These are phyloP conservation scores for Zaprionus bogoriensis DNA, from an alignment of 2,888 invertebrate species.

Conservation along the genomic window DNA sequence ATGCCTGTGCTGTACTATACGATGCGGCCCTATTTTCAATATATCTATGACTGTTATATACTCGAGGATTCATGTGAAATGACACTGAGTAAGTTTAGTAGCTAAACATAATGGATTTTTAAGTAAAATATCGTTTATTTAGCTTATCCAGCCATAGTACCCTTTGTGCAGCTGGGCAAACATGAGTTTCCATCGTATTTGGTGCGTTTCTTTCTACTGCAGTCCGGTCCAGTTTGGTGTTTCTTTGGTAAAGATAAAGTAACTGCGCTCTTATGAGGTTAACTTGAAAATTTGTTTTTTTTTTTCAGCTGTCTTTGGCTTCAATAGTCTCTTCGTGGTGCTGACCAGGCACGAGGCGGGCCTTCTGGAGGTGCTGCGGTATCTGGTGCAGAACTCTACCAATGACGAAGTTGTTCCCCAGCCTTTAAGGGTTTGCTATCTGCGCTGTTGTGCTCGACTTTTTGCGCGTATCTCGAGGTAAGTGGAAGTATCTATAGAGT, in stretches of 20 bases:
- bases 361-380: slow-evolving; percentile 61
- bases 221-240: slow-evolving; percentile 61
- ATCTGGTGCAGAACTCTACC: slow-evolving; percentile 64
- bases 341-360: slow-evolving; percentile 63
- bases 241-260: slow-evolving; percentile 50
- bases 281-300: not conserved
- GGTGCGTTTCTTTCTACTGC: slow-evolving; percentile 56
- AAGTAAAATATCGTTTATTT: not conserved
- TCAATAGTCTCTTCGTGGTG: slow-evolving; percentile 72
- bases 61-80: slow-evolving; percentile 52
- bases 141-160: slow-evolving; percentile 64
- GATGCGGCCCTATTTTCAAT: slow-evolving; percentile 62
- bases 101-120: too few relatives aligned
- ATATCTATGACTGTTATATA: slow-evolving; percentile 59
- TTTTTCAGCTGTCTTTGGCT: slow-evolving; percentile 60
- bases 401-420: slow-evolving; percentile 52
- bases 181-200: slow-evolving; percentile 53
- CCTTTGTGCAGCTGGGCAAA: slow-evolving; percentile 47
- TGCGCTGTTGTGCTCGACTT: slow-evolving; percentile 63
- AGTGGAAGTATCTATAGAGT: not conserved
- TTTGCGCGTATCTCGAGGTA: slow-evolving; percentile 65
- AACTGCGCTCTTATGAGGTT: rapidly evolving
- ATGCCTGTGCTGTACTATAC: slow-evolving; percentile 62
- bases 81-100: slow-evolving; percentile 49
- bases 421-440: slow-evolving; percentile 45